Evolutionary conservation across 2,797 vertebrate species (phyloP), one percentile per base, ranked within the genome.

Genomic region (Lacerta bilineata): DNA sequence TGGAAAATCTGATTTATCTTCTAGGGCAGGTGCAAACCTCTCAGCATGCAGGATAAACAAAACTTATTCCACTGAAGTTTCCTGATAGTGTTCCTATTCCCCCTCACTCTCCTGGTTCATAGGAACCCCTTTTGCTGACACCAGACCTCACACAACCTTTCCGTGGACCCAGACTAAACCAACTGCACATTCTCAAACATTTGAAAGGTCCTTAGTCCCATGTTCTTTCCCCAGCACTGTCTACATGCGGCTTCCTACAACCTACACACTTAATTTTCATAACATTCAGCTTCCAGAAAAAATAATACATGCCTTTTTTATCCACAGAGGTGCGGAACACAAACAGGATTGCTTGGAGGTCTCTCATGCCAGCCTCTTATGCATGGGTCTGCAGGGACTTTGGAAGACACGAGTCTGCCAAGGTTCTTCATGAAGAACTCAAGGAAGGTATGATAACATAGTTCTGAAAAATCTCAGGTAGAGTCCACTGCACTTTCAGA

Each of bases 11-110:
- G 25, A 13, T 64, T 75, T 64, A 11, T 80, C 39, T 75, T 41
- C 8, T 64, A 15, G 39, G 77, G 71, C 77, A 81, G 88, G 88
- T 81, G 83, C 55, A 87, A 87, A 68, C 29, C 68, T 20, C 83
- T 80, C 33, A 55, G 55, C 76, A 55, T 17, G 25, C 11, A 55
- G n/a, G 61, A 4, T 39, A 78, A 82, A 55, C 23, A 27, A 77
- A 61, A 43, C 3, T 29, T 33, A 59, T 18, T 59, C 25, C 36
- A 10, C 69, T 66, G 33, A 25, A 33, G 27, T 43, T 41, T 39
- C 80, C 20, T 80, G 55, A 66, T 43, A 69, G 10, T 10, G 15
- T 61, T 33, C 8, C 8, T 33, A 20, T 61, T 39, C 27, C 20
- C 13, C 10, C n/a, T 74, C 43, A 10, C 11, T n/a, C 77, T 43